Percentiles rank a stretch among this genome's conserved stretches.
These are phyloP conservation scores for Harmothoe impar DNA, from an alignment of 2,888 invertebrate genomes.

Conservation along the genomic window DNA sequence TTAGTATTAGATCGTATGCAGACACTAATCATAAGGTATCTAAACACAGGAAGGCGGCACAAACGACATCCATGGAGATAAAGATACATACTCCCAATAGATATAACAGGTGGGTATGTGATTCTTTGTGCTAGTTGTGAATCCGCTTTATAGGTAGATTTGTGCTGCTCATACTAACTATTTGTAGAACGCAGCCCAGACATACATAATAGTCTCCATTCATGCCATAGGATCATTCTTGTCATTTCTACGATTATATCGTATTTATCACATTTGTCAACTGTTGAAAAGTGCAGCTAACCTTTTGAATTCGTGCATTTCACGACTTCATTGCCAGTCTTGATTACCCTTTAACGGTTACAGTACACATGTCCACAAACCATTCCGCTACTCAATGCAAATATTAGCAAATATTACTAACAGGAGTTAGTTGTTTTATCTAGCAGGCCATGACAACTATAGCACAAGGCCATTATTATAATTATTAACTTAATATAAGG, in stretches of 20 bases:
- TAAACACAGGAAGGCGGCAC: constrained; percentile 42
- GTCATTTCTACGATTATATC: constrained; percentile 28
- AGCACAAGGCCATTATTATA: background rate
- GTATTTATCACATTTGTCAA: constrained; percentile 46
- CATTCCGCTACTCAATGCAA: background rate
- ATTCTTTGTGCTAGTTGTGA: constrained; percentile 41
- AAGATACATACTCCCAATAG: constrained; percentile 33
- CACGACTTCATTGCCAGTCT: background rate
- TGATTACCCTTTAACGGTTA: background rate
- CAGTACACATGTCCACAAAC: background rate
- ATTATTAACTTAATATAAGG: no score
- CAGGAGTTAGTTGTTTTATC: background rate
- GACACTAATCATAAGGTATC: background rate
- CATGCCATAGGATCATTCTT: background rate
- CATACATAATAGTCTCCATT: background rate
- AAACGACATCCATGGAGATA: constrained; percentile 36
- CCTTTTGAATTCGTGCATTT: background rate
- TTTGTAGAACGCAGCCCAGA: background rate
- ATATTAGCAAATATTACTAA: background rate
- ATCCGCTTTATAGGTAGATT: background rate
- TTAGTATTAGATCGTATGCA: constrained; percentile 4
- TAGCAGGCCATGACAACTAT: background rate
- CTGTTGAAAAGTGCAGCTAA: background rate
- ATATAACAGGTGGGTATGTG: background rate
- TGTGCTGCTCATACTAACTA: constrained; percentile 34